Conservation (phyloP, 2,797 vertebrate species). For the Potorous gilbertii region DNA sequence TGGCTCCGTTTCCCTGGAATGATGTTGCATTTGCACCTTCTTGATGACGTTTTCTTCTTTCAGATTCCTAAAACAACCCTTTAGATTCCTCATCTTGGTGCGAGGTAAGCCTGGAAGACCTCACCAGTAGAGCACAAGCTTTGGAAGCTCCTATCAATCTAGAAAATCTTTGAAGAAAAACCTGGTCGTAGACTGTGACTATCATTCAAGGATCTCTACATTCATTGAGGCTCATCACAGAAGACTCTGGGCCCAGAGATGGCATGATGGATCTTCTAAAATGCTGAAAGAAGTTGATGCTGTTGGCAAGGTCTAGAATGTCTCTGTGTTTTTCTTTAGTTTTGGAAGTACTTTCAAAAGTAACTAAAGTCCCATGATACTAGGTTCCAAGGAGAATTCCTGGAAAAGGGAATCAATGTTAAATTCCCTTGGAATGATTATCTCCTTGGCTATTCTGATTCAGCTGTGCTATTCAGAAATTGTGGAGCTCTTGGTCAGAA, state of each 20-base stretch:
- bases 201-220: background rate
- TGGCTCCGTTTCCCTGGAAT: background rate
- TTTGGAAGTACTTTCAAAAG: background rate
- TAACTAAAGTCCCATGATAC: background rate
- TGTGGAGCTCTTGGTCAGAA: background rate
- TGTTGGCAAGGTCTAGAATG: background rate
- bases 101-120: background rate
- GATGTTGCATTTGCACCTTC: background rate
- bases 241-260: background rate
- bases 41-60: background rate
- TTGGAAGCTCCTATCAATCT: background rate
- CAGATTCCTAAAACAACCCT: background rate
- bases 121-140: background rate
- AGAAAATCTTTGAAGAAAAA: background rate
- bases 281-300: background rate
- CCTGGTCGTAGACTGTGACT: background rate
- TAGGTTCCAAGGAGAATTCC: background rate
- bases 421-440: background rate
- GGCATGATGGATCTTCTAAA: background rate
- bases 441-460: background rate
- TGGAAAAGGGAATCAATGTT: background rate
- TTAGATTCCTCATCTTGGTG: background rate
- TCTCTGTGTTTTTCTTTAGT: background rate
- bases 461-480: background rate
- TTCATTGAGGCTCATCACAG: background rate